These are phyloP conservation scores for Etheostoma nigrum DNA, from an alignment of 2,797 vertebrate genomes.

Conservation along the genomic window DNA sequence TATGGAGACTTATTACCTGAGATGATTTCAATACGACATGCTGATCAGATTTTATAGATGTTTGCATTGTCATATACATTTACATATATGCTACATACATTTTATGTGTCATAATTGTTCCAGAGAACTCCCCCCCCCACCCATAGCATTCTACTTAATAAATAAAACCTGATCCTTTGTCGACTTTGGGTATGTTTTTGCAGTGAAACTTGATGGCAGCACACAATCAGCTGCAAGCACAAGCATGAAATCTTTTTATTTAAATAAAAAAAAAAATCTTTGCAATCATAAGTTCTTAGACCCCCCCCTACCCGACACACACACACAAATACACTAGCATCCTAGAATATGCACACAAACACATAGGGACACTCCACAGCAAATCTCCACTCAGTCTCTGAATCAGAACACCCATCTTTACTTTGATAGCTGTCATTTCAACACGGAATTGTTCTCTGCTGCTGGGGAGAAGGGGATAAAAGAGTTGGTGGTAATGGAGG, in stretches of 20 bases:
- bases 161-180: background rate
- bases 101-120: background rate
- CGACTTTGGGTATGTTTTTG: background rate
- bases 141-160: background rate
- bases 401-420: constrained; percentile 84
- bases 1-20: background rate
- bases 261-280: constrained; percentile 11
- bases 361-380: constrained; percentile 47
- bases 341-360: constrained; percentile 6
- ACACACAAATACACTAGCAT: background rate
- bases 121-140: background rate
- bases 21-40: background rate
- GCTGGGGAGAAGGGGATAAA: constrained; percentile 88
- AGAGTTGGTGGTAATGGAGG: constrained; percentile 95
- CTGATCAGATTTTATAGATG: background rate
- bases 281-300: background rate
- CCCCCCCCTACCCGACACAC: too few relatives aligned
- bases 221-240: constrained; percentile 1
- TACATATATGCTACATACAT: too few relatives aligned
- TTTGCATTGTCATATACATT: background rate
- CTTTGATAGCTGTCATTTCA: constrained; percentile 91
- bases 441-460: constrained; percentile 89
- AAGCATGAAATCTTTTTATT: constrained; percentile 6
- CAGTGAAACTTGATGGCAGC: background rate
- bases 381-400: constrained; percentile 53